phyloP scores from a whole-genome alignment of 2,888 invertebrate species.

The Eustalomyia histrio region DNA sequence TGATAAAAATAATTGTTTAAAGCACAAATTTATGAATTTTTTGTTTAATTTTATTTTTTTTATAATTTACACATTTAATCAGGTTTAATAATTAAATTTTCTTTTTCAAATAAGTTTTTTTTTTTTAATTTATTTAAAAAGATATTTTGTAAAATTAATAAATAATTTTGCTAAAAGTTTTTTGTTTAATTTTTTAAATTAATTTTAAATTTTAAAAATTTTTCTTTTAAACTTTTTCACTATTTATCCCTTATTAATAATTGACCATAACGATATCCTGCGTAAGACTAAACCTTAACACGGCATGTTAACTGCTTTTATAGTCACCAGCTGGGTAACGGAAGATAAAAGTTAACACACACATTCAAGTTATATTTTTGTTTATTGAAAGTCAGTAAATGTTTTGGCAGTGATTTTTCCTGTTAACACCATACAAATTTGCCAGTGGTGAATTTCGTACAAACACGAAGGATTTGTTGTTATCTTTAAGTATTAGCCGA shows the following conservation, averaged over 20 bases:
- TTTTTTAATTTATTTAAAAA: neutral
- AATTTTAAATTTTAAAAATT: neutral
- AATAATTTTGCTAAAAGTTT: neutral
- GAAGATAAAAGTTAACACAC: slow-evolving; percentile 24
- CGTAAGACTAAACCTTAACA: slow-evolving; percentile 48
- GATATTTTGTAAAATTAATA: neutral
- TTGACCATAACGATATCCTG: slow-evolving; percentile 31
- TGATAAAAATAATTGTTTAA: too few relatives aligned
- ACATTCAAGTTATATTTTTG: neutral
- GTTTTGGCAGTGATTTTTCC: neutral
- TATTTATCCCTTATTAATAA: slow-evolving; percentile 21
- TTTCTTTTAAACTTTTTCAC: neutral
- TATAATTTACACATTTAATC: too few relatives aligned
- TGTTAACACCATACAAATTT: neutral
- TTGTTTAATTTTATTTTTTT: too few relatives aligned
- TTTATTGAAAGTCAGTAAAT: neutral
- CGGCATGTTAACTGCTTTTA: slow-evolving; percentile 54
- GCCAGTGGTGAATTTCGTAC: neutral
- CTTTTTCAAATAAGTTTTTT: neutral
- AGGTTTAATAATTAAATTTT: neutral
- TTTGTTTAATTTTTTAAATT: neutral
- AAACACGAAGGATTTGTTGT: neutral
- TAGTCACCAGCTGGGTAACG: slow-evolving; percentile 51
- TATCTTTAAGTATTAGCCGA: neutral
- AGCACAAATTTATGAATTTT: too few relatives aligned